These are phyloP conservation scores for Agonopterix subpropinquella DNA, from an alignment of 2,888 invertebrate species.

Conservation along the genomic window DNA sequence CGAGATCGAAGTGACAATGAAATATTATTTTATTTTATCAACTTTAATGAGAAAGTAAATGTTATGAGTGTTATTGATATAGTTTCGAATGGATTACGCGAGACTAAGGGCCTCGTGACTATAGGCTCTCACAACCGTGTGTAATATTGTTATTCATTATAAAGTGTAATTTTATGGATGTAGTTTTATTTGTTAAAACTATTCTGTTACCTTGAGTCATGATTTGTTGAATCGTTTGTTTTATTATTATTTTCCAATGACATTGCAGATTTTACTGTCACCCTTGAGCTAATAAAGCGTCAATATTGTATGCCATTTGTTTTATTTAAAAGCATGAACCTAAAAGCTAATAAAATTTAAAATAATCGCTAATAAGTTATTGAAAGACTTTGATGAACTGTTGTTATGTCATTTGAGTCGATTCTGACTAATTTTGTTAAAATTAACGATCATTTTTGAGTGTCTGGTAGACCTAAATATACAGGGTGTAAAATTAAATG, in stretches of 20 bases:
- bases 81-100: constrained; percentile 13
- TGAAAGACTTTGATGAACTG: background rate
- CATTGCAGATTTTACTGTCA: constrained; percentile 70
- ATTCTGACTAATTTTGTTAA: no score
- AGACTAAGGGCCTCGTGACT: constrained; percentile 3
- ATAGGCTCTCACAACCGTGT: constrained; percentile 18
- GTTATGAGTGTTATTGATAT: constrained; percentile 1
- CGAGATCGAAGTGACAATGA: constrained; percentile 18
- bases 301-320: constrained; percentile 63
- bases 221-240: constrained; percentile 73
- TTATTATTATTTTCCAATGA: constrained; percentile 70
- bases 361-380: no score
- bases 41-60: background rate
- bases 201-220: constrained; percentile 73
- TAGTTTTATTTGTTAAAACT: constrained; percentile 72
- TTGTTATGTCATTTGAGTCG: background rate
- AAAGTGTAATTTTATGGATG: constrained; percentile 57
- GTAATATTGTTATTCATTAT: constrained; percentile 46
- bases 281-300: constrained; percentile 72
- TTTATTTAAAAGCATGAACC: constrained; percentile 31
- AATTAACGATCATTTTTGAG: no score
- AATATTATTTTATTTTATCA: constrained; percentile 4
- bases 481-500: no score
- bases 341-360: no score
- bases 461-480: no score